Evolutionary conservation across 2,888 invertebrate genomes (phyloP), one percentile per base, ranked within the genome.

Genomic region (Ormyrus nitidulus): DNA sequence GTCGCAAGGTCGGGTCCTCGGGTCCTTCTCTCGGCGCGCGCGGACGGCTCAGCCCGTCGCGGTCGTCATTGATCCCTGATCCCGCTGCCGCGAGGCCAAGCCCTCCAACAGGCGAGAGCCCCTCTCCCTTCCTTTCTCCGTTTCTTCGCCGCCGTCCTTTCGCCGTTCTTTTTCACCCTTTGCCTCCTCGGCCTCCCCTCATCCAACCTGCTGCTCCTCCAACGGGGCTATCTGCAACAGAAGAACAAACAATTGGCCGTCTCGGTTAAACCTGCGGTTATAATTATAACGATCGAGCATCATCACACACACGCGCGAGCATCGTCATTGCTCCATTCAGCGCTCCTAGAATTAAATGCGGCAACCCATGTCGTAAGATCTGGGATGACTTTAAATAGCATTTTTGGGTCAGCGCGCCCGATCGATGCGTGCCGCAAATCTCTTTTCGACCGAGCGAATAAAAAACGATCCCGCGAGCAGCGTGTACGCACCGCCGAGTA

Each of bases 361-460:
- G 81, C 77, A 1, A 11, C 44, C 34, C n/a, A 46, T 59, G 65
- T 65, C 58, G 64, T 58, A 83, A 83, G 84, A 84, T 84, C 82
- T 82, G 81, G 83, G 82, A 83, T 83, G 81, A 73, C 82, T 85
- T 85, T 83, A 85, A 86, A 86, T 84, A 86, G 84, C 84, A 80
- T 83, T 19, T 19, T 19, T 79, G 83, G 85, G 85, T 84, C 85
- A 85, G 80, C 84, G 81, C 83, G 82, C 75, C 49, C 80, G 59
- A 77, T 77, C 77, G 70, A 65, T 76, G 58, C 68, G 61, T 44
- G 46, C 19, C 44, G 6, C 56, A 2, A 11, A 51, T 56, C 64
- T 64, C 58, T 58, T 49, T 64, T 19, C 73, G 19, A 19, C 19
- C 19, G 19, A 19, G 19, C 19, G 19, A 19, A n/a, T n/a, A 62